phyloP scores from a whole-genome alignment of 2,797 vertebrate species.

The Phylloscopus collybita region DNA sequence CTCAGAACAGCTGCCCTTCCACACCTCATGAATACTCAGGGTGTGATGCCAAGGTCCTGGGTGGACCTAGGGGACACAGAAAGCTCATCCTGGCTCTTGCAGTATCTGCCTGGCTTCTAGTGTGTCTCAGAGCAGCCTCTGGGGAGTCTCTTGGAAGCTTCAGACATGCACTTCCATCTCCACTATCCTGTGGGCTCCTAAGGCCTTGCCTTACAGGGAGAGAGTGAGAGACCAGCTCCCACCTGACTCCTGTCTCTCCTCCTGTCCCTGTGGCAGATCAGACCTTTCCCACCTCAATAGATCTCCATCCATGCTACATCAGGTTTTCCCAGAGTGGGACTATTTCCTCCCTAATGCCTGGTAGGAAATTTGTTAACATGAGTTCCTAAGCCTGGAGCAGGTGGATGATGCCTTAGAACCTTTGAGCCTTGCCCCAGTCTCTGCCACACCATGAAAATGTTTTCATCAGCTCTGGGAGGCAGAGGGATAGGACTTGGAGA shows the following conservation, averaged over 20 bases:
- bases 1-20: background rate
- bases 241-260: background rate
- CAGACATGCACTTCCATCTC: background rate
- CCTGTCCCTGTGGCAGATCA: background rate
- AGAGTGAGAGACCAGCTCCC: background rate
- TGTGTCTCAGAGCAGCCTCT: background rate
- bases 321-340: background rate
- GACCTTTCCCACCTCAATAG: background rate
- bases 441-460: background rate
- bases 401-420: background rate
- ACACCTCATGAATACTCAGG: background rate
- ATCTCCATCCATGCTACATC: background rate
- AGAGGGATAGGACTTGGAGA: background rate
- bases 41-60: background rate
- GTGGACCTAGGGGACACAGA: background rate
- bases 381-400: background rate
- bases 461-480: background rate
- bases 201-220: background rate
- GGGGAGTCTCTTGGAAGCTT: background rate
- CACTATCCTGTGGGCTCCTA: background rate
- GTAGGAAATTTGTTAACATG: background rate
- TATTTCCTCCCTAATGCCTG: background rate
- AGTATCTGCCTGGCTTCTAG: background rate
- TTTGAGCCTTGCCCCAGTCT: background rate
- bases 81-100: background rate